These are phyloP conservation scores for Apocrypta bakeri DNA, from an alignment of 1,140 invertebrate genomes.

Conservation along the genomic window DNA sequence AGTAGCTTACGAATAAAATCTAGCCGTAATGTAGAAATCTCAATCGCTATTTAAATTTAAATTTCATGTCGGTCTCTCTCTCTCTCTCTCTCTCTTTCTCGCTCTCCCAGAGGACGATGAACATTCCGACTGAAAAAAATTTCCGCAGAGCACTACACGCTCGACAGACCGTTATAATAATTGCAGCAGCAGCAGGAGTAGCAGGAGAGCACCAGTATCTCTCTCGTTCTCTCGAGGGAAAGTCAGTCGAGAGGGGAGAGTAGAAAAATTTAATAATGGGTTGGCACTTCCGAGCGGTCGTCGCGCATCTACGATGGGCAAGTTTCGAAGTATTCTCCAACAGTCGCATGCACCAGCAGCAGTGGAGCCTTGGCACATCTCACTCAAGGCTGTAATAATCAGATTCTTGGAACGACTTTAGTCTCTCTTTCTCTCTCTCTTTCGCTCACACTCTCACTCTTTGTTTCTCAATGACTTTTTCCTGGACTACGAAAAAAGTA, in stretches of 20 bases:
- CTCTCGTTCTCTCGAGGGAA: constrained; percentile 2
- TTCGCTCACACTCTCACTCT: constrained; percentile 27
- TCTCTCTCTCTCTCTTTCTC: not conserved
- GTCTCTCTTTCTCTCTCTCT: constrained; percentile 40
- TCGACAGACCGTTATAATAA: constrained; percentile 22
- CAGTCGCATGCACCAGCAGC: constrained; percentile 14
- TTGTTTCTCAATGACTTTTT: not conserved
- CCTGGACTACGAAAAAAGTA: not conserved
- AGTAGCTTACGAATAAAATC: not conserved
- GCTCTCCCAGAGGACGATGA: not conserved
- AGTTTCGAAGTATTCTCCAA: constrained; percentile 62
- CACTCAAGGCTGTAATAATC: constrained; percentile 65
- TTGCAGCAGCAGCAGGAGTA: constrained; percentile 10
- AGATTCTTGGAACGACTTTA: constrained; percentile 63
- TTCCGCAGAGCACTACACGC: not conserved
- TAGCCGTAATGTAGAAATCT: not conserved
- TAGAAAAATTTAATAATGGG: constrained; percentile 63
- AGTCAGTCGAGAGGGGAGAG: not conserved
- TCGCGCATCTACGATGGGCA: constrained; percentile 51
- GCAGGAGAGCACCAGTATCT: too few relatives aligned
- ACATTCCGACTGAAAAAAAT: constrained; percentile 2
- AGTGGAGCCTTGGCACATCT: constrained; percentile 56
- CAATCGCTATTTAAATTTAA: constrained; percentile 21
- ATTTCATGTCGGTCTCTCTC: not conserved
- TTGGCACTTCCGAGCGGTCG: constrained; percentile 37